Evolutionary conservation across 2,797 vertebrate genomes (phyloP).

Genomic region (Myotis vivesi): DNA sequence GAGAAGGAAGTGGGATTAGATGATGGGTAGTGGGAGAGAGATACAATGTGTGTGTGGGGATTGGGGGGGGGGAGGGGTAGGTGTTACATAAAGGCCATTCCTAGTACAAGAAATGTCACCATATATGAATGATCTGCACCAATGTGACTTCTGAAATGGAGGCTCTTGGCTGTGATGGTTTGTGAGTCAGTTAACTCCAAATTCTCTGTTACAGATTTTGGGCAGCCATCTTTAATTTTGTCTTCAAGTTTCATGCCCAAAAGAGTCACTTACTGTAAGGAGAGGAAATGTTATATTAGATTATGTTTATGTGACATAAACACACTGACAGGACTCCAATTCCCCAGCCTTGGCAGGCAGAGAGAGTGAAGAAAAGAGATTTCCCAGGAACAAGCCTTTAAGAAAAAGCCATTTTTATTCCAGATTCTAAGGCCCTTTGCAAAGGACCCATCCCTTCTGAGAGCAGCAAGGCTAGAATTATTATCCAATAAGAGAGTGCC

Average conservation of each 20-base stretch:
- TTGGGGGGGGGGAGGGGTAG: neutral
- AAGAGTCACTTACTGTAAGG: neutral
- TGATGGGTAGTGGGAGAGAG: neutral
- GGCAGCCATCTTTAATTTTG: neutral
- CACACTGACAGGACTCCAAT: neutral
- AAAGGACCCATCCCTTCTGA: constrained; percentile 35
- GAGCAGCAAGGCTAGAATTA: constrained; percentile 59
- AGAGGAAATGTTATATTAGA: neutral
- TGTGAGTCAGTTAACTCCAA: neutral
- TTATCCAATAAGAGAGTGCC: constrained; percentile 54
- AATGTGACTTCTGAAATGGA: neutral
- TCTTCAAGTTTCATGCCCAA: neutral
- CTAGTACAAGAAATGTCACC: neutral
- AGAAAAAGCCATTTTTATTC: constrained; percentile 34
- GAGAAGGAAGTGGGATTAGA: neutral
- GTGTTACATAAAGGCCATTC: neutral
- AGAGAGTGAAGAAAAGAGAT: neutral
- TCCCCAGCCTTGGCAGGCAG: neutral
- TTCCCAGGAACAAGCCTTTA: constrained; percentile 14
- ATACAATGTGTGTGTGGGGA: rapidly evolving
- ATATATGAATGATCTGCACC: neutral
- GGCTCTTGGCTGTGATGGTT: neutral
- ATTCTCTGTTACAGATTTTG: neutral
- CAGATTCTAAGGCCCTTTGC: neutral
- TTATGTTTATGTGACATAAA: constrained; percentile 8